phyloP scores from a whole-genome alignment of 2,888 invertebrate genomes.

The Mythimna pallens region DNA sequence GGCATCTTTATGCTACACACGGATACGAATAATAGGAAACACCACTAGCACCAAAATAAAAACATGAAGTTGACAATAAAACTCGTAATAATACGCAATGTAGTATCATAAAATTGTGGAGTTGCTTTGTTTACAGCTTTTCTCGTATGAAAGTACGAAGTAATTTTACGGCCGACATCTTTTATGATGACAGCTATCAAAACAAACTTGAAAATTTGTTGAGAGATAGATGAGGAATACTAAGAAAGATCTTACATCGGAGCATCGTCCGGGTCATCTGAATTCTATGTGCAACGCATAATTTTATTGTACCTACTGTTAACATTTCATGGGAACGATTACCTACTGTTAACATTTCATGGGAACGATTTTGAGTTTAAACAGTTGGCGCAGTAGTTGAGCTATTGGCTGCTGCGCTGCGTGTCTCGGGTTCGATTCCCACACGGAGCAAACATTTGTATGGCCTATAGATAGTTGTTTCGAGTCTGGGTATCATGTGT shows the following conservation, averaged over 20 bases:
- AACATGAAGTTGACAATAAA: conserved; percentile 70
- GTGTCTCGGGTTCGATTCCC: too few relatives aligned
- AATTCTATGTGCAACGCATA: conserved; percentile 5
- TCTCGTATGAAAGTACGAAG: conserved; percentile 67
- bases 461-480: too few relatives aligned
- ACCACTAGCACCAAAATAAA: conserved; percentile 65
- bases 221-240: conserved; percentile 34
- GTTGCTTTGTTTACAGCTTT: conserved; percentile 69
- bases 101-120: conserved; percentile 68
- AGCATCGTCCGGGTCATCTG: background rate
- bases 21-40: conserved; percentile 52
- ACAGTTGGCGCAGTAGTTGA: too few relatives aligned
- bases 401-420: too few relatives aligned
- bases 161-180: conserved; percentile 61
- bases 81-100: conserved; percentile 69
- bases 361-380: too few relatives aligned
- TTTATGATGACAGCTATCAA: conserved; percentile 58
- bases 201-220: conserved; percentile 54
- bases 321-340: too few relatives aligned
- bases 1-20: conserved; percentile 41
- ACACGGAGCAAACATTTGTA: too few relatives aligned
- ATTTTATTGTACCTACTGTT: too few relatives aligned
- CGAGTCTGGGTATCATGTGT: too few relatives aligned
- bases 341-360: too few relatives aligned
- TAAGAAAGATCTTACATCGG: conserved; percentile 12